phyloP scores from a whole-genome alignment of 2,888 invertebrate species.

The Phrixothrix hirtus region DNA sequence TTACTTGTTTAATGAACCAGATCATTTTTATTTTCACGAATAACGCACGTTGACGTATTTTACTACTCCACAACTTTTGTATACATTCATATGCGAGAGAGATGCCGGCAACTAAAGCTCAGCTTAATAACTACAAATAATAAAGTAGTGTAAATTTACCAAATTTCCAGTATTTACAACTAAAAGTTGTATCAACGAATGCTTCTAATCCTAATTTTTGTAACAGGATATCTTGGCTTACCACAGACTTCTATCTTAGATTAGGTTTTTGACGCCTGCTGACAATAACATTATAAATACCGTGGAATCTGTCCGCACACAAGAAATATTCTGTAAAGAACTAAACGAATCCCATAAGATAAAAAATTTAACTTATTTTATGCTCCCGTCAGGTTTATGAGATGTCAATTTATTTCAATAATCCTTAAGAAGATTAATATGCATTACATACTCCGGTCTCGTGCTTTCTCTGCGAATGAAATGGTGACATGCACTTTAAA shows the following conservation, averaged over 20 bases:
- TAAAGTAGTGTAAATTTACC: neutral
- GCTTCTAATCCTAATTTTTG: constrained; percentile 17
- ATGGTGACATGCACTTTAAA: constrained; percentile 25
- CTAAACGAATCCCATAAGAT: constrained; percentile 7
- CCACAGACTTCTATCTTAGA: constrained; percentile 12
- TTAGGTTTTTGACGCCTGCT: constrained; percentile 27
- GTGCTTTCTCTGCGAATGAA: constrained; percentile 18
- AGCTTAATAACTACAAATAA: constrained; percentile 5
- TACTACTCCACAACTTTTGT: no score
- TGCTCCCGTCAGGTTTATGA: constrained; percentile 6
- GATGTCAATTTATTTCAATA: constrained; percentile 25
- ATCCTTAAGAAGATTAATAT: constrained; percentile 27
- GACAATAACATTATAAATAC: constrained; percentile 14
- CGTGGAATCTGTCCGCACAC: neutral
- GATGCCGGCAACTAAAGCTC: no score
- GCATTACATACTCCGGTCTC: constrained; percentile 21
- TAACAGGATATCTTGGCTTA: constrained; percentile 16
- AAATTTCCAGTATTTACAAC: no score
- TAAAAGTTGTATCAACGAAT: no score
- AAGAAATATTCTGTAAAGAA: constrained; percentile 6
- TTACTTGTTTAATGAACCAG: constrained; percentile 26
- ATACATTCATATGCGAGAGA: no score
- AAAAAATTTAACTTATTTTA: no score
- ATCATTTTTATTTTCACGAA: constrained; percentile 21
- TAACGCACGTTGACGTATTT: no score